Percentiles rank a stretch among this genome's conserved stretches.
Conservation (phyloP, 2,113 vertebrate species). For the Paramormyrops kingsleyae region DNA sequence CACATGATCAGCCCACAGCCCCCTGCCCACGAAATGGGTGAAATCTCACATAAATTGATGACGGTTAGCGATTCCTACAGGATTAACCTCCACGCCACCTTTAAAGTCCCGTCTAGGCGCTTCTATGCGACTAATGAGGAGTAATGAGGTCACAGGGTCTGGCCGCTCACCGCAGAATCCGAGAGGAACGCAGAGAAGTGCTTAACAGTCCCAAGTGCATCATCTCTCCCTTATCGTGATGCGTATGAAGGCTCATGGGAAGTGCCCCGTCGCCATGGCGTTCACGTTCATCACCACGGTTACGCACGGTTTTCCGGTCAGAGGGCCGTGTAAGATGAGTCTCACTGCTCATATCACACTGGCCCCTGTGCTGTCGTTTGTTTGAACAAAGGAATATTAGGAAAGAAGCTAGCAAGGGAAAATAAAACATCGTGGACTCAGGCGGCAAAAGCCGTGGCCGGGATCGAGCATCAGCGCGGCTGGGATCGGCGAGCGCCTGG, state of each 20-base stretch:
- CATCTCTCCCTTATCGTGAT: conserved; percentile 44
- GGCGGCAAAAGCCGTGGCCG: conserved; percentile 21
- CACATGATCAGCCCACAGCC: background rate
- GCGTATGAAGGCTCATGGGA: conserved; percentile 26
- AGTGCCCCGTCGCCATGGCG: background rate
- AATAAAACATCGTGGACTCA: conserved; percentile 36
- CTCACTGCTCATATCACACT: conserved; percentile 41
- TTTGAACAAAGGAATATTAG: conserved; percentile 22
- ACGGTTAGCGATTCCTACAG: conserved; percentile 41
- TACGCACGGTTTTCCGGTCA: background rate
- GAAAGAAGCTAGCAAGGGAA: background rate
- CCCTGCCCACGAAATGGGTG: background rate
- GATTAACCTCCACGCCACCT: conserved; percentile 63
- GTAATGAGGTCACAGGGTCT: conserved; percentile 62
- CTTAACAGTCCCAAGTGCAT: conserved; percentile 48
- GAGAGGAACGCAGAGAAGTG: conserved; percentile 25
- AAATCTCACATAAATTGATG: conserved; percentile 41
- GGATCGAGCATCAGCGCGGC: background rate
- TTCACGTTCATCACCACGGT: background rate
- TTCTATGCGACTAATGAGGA: conserved; percentile 57
- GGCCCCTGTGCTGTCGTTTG: conserved; percentile 43
- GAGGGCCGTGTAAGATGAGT: conserved; percentile 42
- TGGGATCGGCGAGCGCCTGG: background rate
- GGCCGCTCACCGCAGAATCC: background rate
- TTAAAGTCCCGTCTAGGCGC: conserved; percentile 55